Base-by-base conservation (phyloP, 1,140 invertebrate species). In the Aleiodes sp. region DNA sequence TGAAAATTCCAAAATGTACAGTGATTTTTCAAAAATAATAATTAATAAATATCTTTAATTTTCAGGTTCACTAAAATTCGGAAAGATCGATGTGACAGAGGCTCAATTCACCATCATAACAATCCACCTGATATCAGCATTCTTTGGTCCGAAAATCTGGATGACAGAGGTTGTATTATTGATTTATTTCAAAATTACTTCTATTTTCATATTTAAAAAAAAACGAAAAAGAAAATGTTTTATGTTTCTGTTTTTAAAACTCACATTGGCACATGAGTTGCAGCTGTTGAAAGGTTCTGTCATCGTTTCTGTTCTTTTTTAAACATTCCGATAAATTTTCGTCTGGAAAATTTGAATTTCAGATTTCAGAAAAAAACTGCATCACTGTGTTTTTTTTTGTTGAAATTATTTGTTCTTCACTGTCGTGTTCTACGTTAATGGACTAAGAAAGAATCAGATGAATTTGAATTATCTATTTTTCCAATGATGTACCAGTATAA, bases 11-110 rank as follows among this genome's bases (percentile, higher is more conserved):
- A n/a, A n/a, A n/a, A n/a, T n/a, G n/a, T n/a, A n/a, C n/a, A n/a
- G n/a, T n/a, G n/a, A n/a, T n/a, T n/a, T n/a, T n/a, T n/a, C n/a
- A n/a, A n/a, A n/a, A n/a, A n/a, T n/a, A 2, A 2, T 43, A 14
- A 43, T 43, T 0, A 14, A 12, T 1, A 2, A 10, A 19, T 8
- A 21, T 66, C 12, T n/a, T 26, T 46, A 10, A 24, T 1, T 19
- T 41, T 37, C 87, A 87, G 94, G 94, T 52, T 92, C 94, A 21
- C 88, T 99, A 65, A 91, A 92, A 72, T 99, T 99, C 89, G 96
- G 96, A 52, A 92, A 91, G 87, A 88, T 99, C 77, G 98, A 99
- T 89, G 98, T 99, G 1, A 99, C 98, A 0, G 98, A 99, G 88
- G 96, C 96, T 9, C 98, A 99, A 87, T 93, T 96, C 82, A 92